Evolutionary conservation across 2,888 invertebrate genomes (phyloP), one percentile per base, ranked within the genome.

Genomic region (Hypomecis atomaria): DNA sequence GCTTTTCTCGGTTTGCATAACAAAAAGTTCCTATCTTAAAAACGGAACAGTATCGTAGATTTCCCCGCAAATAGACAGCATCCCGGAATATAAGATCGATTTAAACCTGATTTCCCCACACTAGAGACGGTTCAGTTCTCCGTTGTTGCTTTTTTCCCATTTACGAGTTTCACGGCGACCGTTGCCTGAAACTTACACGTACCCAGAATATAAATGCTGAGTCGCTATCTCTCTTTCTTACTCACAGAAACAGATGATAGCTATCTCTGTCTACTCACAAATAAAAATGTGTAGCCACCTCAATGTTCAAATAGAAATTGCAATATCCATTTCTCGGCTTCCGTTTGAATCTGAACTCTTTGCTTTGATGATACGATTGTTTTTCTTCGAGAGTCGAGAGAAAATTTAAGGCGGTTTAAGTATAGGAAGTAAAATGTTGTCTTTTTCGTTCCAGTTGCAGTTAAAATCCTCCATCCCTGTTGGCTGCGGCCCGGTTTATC

Each of bases 151-250:
- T 92, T 92, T 92, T 92, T 90, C 90, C 92, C 92, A 92, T 92
- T 92, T 92, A 92, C 92, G 91, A 92, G 92, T 91, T 92, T 91
- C 92, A 92, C 91, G 90, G 91, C 90, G 91, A 92, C 92, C 91
- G 91, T 90, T 90, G 90, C 91, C 92, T 92, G 92, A 92, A 92
- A 92, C 92, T 92, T 92, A 92, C 91, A 92, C 92, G 92, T 90
- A 92, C 86, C 89, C 89, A 86, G 92, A 92, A 92, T 92, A 92
- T 90, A 92, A 92, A 92, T 92, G 91, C 87, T 85, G 82, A 75
- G 79, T 86, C 79, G 76, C 67, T 56, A 80, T 73, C 69, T 89
- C 90, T 73, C 81, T 79, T 76, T 90, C 77, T 60, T 71, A 66
- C 84, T 44, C 70, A 64, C 62, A 62, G 65, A 70, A 74, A 71